A percentile compares a stretch with the other conserved stretches of the same genome.
Conservation (phyloP, 1,140 invertebrate species). For the Meteorus sp. region DNA sequence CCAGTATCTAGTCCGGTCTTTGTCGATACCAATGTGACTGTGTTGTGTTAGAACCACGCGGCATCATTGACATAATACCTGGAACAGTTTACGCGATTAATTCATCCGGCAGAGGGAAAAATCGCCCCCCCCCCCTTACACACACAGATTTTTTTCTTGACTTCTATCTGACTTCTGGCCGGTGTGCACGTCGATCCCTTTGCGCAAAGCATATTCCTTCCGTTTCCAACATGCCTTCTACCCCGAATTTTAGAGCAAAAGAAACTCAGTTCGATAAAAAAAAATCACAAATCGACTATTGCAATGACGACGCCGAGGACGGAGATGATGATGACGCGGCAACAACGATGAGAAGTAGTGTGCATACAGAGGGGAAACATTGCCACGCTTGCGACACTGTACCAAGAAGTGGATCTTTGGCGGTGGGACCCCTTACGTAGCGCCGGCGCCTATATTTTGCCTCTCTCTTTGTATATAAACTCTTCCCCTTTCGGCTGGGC, state of each 20-base stretch:
- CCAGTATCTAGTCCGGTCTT: neutral
- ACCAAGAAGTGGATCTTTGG: constrained; percentile 44
- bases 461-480: constrained; percentile 11
- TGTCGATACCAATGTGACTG: neutral
- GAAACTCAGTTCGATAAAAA: no score
- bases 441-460: constrained; percentile 49
- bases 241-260: no score
- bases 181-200: constrained; percentile 33
- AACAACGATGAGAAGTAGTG: constrained; percentile 10
- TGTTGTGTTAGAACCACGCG: neutral
- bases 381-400: constrained; percentile 39
- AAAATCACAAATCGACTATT: no score
- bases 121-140: constrained; percentile 1
- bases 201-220: no score
- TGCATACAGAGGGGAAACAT: neutral
- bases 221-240: no score
- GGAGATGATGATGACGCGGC: constrained; percentile 42
- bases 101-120: constrained; percentile 21
- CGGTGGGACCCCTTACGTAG: constrained; percentile 38
- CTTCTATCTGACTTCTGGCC: neutral
- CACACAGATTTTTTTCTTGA: neutral
- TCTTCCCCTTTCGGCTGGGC: neutral
- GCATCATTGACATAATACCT: constrained; percentile 17
- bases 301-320: no score
- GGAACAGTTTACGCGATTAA: constrained; percentile 24